Evolutionary conservation across 2,113 vertebrate genomes (phyloP).

Genomic region (Atrichornis clamosus): DNA sequence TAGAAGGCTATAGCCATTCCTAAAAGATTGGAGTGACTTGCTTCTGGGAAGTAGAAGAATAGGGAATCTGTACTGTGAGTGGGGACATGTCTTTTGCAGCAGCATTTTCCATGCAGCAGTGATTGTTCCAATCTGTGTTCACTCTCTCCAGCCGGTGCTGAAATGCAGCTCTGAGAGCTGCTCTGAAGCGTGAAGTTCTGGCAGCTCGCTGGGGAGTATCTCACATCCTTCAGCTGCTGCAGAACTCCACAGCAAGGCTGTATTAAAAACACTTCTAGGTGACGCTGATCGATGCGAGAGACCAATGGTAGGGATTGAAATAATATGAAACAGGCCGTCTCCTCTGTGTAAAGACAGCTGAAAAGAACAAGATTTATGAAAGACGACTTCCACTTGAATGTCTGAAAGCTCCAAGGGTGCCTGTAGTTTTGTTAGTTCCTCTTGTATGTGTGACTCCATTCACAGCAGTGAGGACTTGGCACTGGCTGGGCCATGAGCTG

Average conservation of each 20-base stretch:
- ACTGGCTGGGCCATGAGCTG: not conserved
- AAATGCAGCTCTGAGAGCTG: not conserved
- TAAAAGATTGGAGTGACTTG: not conserved
- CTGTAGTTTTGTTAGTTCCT: not conserved
- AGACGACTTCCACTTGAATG: not conserved
- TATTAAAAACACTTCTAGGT: not conserved
- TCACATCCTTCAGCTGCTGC: not conserved
- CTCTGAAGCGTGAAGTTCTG: not conserved
- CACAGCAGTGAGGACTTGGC: not conserved
- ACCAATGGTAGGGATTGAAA: not conserved
- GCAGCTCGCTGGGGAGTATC: not conserved
- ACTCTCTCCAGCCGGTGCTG: not conserved
- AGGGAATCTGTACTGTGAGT: accelerated
- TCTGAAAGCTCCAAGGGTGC: not conserved
- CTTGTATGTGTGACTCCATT: not conserved
- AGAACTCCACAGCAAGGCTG: not conserved
- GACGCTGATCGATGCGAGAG: not conserved
- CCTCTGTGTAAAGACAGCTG: not conserved
- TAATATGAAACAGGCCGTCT: not conserved
- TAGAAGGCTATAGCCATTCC: not conserved
- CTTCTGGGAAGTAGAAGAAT: not conserved
- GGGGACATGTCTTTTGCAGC: accelerated
- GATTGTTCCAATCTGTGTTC: not conserved
- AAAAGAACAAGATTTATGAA: not conserved
- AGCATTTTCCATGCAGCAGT: not conserved